phyloP scores from a whole-genome alignment of 2,888 invertebrate species.

The Apodemia zela region DNA sequence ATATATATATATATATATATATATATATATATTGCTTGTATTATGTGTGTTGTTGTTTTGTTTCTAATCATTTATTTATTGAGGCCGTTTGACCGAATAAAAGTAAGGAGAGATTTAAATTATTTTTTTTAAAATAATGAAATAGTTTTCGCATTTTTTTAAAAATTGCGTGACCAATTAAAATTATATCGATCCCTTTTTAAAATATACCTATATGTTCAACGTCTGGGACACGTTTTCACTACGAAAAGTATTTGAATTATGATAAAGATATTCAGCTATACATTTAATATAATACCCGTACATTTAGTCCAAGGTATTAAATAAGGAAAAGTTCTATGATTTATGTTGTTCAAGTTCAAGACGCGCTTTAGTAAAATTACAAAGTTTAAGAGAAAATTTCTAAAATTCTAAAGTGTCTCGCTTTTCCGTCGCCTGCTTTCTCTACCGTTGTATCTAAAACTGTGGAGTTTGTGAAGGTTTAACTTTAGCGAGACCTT shows the following conservation, averaged over 20 bases:
- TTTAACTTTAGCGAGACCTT: conserved; percentile 42
- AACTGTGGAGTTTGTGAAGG: conserved; percentile 50
- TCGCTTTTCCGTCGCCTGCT: conserved; percentile 47
- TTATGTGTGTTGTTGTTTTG: no score
- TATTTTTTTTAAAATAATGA: no score
- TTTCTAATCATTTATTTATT: no score
- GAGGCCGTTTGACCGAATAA: no score
- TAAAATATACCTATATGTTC: no score
- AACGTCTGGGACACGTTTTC: background rate
- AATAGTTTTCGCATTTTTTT: no score
- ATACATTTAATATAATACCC: background rate
- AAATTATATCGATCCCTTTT: no score
- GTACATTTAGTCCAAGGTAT: conserved; percentile 16
- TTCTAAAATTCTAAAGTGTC: conserved; percentile 74
- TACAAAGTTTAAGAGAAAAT: conserved; percentile 66
- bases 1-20: no score
- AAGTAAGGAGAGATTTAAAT: no score
- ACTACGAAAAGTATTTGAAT: background rate
- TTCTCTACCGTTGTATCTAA: conserved; percentile 50
- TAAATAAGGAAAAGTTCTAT: conserved; percentile 43
- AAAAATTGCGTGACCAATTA: no score
- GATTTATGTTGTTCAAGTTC: conserved; percentile 65
- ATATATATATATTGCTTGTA: no score
- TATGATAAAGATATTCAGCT: background rate
- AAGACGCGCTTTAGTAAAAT: conserved; percentile 47